Evolutionary conservation across 2,797 vertebrate species (phyloP), one percentile per base, ranked within the genome.

Genomic region (Diplodus puntazzo): DNA sequence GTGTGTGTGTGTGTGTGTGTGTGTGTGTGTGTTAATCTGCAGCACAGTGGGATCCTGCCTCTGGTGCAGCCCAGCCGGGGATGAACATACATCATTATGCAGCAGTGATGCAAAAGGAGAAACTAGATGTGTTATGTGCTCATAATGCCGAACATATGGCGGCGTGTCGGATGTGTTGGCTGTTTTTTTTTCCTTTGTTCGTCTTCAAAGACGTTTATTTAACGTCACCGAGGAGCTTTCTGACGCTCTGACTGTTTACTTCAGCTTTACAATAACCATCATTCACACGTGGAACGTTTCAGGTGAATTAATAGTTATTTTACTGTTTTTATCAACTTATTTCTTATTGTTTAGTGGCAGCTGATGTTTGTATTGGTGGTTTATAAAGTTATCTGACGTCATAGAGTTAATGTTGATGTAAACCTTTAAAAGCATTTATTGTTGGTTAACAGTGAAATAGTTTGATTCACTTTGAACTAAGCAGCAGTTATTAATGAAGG

Each of bases 41-140:
- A 87, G 87, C 91, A 89, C 92, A 93, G 93, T 92, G 88, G 94
- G 93, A 91, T 87, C 75, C 88, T 92, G 93, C 93, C 91, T 92
- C 84, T 92, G 92, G 94, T 93, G 90, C 71, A 85, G 88, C 91
- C 89, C 75, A 46, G 86, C 84, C 81, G 87, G 88, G 91, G 34
- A 90, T 87, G 92, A 94, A 90, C 91, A 92, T 84, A 85, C 85
- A 92, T 94, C 90, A 95, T 94, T 95, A 94, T 93, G 91, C 93
- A 92, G 93, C 90, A 90, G 84, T 55, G 87, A 93, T 87, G 92
- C 90, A 90, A 89, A 89, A 89, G 85, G 84, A 78, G 52, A 85
- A 89, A 72, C 86, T 55, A 83, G 83, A 94, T 73, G 89, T 93
- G 92, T 92, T 90, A 90, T 92, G 92, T 87, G 88, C 84, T 89